Conservation (phyloP, 2,797 vertebrate species). For the Enteromius unitaeniatus region DNA sequence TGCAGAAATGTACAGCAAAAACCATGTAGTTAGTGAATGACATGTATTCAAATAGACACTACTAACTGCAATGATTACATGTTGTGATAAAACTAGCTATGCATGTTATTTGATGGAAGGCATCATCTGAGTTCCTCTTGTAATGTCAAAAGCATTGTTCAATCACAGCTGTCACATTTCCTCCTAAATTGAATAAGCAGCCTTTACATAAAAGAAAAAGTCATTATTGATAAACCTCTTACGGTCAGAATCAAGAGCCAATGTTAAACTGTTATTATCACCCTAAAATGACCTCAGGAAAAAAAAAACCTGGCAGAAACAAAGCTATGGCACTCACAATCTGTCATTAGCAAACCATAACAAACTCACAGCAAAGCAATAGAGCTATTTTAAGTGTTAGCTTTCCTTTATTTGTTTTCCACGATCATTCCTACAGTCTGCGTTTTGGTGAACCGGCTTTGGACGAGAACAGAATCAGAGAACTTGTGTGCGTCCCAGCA, state of each 20-base stretch:
- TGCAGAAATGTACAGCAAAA: too few species aligned
- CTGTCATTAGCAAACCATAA: conserved; percentile 58
- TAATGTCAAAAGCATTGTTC: background rate
- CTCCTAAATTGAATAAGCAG: background rate
- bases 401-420: background rate
- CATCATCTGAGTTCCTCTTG: background rate
- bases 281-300: background rate
- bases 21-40: too few species aligned
- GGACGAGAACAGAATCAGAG: conserved; percentile 1
- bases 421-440: conserved; percentile 21
- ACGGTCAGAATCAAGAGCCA: background rate
- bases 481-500: conserved; percentile 1
- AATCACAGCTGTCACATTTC: background rate
- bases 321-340: background rate
- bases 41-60: too few species aligned
- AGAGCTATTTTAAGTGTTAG: conserved; percentile 41
- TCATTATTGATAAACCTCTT: background rate
- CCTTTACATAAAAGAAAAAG: background rate
- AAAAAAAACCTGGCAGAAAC: conserved; percentile 33
- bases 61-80: background rate
- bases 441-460: background rate
- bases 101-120: background rate
- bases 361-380: conserved; percentile 36
- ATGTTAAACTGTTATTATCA: conserved; percentile 10
- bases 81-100: background rate